phyloP scores from a whole-genome alignment of 2,113 vertebrate genomes.

The Oceanites oceanicus region DNA sequence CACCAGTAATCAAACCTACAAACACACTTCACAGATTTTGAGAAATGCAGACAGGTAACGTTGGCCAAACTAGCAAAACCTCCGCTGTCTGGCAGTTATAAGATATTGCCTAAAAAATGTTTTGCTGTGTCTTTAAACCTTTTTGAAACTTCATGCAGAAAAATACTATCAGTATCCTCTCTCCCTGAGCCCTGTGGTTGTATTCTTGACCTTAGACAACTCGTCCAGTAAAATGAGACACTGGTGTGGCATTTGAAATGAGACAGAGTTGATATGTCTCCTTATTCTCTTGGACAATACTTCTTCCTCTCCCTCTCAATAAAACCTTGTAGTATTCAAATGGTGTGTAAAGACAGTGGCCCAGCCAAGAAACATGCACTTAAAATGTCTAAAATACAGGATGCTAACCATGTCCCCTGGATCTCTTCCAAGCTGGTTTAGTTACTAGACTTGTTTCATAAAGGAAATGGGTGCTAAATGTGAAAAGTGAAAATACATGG shows the following conservation, averaged over 20 bases:
- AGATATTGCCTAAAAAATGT: not conserved
- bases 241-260: not conserved
- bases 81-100: not conserved
- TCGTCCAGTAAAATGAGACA: not conserved
- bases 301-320: not conserved
- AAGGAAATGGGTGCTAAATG: constrained; percentile 20
- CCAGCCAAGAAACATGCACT: not conserved
- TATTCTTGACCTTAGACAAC: not conserved
- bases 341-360: not conserved
- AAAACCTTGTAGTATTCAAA: constrained; percentile 37
- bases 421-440: not conserved
- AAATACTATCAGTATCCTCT: not conserved
- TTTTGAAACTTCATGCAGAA: not conserved
- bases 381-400: constrained; percentile 14
- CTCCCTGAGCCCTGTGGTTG: not conserved
- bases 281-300: not conserved
- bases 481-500: not conserved
- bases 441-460: not conserved
- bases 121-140: not conserved
- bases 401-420: not conserved
- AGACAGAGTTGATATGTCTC: not conserved
- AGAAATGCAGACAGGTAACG: not conserved
- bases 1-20: not conserved
- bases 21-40: not conserved
- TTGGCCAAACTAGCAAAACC: not conserved